These are phyloP conservation scores for Clarias macrocephalus DNA, from an alignment of 2,113 vertebrate genomes.

Conservation along the genomic window DNA sequence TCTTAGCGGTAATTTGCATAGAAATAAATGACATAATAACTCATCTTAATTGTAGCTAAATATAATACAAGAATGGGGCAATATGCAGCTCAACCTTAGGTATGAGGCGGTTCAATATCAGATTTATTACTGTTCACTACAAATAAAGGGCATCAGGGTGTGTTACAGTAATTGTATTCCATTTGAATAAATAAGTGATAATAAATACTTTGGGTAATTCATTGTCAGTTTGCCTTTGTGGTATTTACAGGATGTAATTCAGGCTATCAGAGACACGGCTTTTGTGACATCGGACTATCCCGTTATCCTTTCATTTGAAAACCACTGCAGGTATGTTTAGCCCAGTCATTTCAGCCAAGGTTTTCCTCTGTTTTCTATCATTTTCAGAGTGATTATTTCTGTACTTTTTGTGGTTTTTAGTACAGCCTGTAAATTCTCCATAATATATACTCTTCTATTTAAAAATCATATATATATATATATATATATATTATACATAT, in stretches of 20 bases:
- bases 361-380: not conserved
- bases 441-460: too few relatives aligned
- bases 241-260: conserved; percentile 88
- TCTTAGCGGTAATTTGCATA: not conserved
- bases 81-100: not conserved
- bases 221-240: not conserved
- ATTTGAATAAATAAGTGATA: not conserved
- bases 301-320: conserved; percentile 98
- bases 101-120: not conserved
- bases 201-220: conserved; percentile 29
- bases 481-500: too few relatives aligned
- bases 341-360: not conserved
- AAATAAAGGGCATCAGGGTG: not conserved
- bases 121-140: conserved; percentile 4
- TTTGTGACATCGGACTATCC: conserved; percentile 95
- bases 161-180: not conserved
- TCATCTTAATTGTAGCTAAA: not conserved
- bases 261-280: conserved; percentile 96
- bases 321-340: conserved; percentile 90
- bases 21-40: not conserved
- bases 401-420: too few relatives aligned
- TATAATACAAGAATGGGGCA: not conserved
- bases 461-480: too few relatives aligned
- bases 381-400: not conserved
- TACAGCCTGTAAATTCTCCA: too few relatives aligned